A percentile compares a stretch with the other conserved stretches of the same genome.
Conservation (phyloP, 2,888 invertebrate genomes). For the Phytoseiulus persimilis region DNA sequence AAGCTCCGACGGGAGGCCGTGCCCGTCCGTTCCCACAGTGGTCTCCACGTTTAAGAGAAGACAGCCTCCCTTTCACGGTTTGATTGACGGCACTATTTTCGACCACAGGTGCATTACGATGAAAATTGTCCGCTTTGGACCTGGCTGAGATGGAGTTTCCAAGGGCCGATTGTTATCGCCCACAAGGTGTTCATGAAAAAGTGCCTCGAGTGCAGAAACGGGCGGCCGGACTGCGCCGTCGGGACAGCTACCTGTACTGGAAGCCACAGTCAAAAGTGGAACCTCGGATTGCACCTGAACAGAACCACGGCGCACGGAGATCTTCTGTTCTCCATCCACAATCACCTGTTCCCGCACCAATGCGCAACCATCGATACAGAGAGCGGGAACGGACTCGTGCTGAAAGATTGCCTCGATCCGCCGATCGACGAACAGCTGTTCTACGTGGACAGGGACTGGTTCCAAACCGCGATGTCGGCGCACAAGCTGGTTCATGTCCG, state of each 20-base stretch:
- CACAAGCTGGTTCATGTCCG: neutral
- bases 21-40: no score
- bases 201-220: conserved; percentile 8
- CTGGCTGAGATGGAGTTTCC: conserved; percentile 9
- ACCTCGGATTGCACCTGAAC: neutral
- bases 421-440: conserved; percentile 21
- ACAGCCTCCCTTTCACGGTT: neutral
- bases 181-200: neutral
- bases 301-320: neutral
- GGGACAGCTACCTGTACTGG: conserved; percentile 1
- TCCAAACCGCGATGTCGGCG: neutral
- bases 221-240: neutral
- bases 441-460: conserved; percentile 17
- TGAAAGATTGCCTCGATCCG: neutral
- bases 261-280: neutral
- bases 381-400: neutral
- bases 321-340: conserved; percentile 10
- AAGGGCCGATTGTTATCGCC: conserved; percentile 1
- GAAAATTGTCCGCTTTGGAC: neutral
- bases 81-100: neutral
- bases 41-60: no score
- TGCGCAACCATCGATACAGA: conserved; percentile 12
- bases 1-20: no score
- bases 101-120: neutral
- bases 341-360: neutral